Evolutionary conservation across 2,113 vertebrate species (phyloP).

Genomic region (Potamarius usumacintae): DNA sequence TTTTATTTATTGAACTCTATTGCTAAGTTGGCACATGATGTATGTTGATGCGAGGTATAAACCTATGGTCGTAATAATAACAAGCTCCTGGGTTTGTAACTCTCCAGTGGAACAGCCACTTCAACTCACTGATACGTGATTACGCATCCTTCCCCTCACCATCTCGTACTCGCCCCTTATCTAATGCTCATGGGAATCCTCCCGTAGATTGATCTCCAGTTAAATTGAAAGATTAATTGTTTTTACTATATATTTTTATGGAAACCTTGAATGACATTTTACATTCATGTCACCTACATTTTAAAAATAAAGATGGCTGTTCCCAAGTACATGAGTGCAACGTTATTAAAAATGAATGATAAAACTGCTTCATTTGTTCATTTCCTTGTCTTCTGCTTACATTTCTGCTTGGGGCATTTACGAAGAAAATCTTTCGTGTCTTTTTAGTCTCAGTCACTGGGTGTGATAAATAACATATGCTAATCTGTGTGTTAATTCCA

Average conservation of each 20-base stretch:
- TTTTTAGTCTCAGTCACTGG: constrained; percentile 10
- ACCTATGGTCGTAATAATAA: constrained; percentile 1
- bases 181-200: constrained; percentile 36
- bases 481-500: constrained; percentile 66
- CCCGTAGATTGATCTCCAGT: constrained; percentile 47
- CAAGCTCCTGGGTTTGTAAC: constrained; percentile 3
- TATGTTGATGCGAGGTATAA: constrained; percentile 9
- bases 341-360: constrained; percentile 1
- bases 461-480: constrained; percentile 62
- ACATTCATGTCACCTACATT: constrained; percentile 67
- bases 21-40: not conserved
- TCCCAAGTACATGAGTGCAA: constrained; percentile 56
- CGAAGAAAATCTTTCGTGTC: constrained; percentile 3
- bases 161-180: constrained; percentile 43
- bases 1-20: constrained; percentile 35
- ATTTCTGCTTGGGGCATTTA: not conserved
- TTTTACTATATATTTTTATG: constrained; percentile 70
- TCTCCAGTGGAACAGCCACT: constrained; percentile 28
- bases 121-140: not conserved
- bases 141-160: not conserved
- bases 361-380: not conserved
- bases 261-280: constrained; percentile 64
- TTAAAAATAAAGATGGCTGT: constrained; percentile 68
- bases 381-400: not conserved
- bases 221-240: constrained; percentile 62